Conservation (phyloP, 1,140 invertebrate genomes). For the Ruditapes philippinarum region DNA sequence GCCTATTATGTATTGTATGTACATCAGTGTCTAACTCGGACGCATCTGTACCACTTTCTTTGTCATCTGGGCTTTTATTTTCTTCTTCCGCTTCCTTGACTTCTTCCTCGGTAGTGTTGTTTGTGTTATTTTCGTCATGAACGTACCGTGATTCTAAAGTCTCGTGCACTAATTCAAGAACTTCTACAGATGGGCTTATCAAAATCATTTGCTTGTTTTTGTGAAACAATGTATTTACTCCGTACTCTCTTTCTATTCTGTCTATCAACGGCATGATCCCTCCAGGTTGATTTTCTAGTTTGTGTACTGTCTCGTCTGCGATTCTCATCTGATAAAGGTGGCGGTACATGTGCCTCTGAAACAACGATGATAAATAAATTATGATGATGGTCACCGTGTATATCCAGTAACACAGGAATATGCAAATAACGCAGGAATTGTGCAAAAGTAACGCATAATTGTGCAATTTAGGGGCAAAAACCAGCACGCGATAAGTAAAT, state of each 20-base stretch:
- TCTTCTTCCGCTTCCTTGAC: not conserved
- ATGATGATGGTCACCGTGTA: too few species aligned
- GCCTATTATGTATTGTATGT: conserved; percentile 11
- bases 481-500: too few species aligned
- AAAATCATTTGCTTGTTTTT: conserved; percentile 40
- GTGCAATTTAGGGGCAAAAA: too few species aligned
- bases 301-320: conserved; percentile 32
- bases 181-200: conserved; percentile 47
- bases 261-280: conserved; percentile 52
- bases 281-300: conserved; percentile 38
- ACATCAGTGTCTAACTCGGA: not conserved
- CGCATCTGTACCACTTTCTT: not conserved
- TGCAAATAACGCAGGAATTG: too few species aligned
- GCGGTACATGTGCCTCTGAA: conserved; percentile 57
- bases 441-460: too few species aligned
- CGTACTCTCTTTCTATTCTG: conserved; percentile 56
- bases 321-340: conserved; percentile 58
- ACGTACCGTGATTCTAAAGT: conserved; percentile 47
- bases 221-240: conserved; percentile 37
- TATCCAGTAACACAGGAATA: too few species aligned
- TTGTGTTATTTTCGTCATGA: not conserved
- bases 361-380: too few species aligned
- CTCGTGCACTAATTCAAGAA: conserved; percentile 49
- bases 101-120: not conserved
- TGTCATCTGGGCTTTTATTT: not conserved